Percentiles rank a stretch among this genome's conserved stretches.
Conservation (phyloP, 2,888 invertebrate species). For the Pecten maximus region DNA sequence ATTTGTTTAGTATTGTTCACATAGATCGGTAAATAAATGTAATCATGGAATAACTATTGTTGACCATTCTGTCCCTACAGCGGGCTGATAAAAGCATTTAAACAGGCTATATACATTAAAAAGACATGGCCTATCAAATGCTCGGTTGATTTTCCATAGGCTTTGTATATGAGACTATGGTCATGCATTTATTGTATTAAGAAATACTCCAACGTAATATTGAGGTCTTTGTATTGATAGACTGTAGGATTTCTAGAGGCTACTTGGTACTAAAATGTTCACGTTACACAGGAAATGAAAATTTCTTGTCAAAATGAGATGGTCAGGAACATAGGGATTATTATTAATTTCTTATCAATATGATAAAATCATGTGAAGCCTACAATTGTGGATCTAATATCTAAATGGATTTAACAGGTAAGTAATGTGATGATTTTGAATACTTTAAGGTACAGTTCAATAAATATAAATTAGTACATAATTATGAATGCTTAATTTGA, state of each 20-base stretch:
- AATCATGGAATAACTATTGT: background rate
- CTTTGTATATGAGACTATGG: slow-evolving; percentile 20
- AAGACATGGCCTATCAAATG: slow-evolving; percentile 1
- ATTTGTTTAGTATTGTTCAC: background rate
- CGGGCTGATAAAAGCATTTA: background rate
- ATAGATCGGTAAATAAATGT: slow-evolving; percentile 9
- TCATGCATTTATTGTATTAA: background rate
- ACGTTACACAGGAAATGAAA: background rate
- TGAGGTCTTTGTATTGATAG: background rate
- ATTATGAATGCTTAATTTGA: background rate
- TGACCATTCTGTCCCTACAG: background rate
- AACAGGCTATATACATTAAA: background rate
- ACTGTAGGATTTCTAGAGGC: background rate
- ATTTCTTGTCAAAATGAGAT: background rate
- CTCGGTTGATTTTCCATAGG: background rate
- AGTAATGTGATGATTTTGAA: background rate
- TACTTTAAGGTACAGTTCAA: background rate
- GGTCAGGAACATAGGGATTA: background rate
- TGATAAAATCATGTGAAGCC: background rate
- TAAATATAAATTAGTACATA: too few relatives aligned
- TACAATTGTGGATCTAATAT: background rate
- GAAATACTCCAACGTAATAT: background rate
- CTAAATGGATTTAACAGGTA: background rate
- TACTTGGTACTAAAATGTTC: slow-evolving; percentile 9
- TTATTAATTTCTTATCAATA: background rate